Percentiles rank a stretch among this genome's conserved stretches.
phyloP scores from a whole-genome alignment of 1,140 invertebrate species.

The Neodiprion pinetum region DNA sequence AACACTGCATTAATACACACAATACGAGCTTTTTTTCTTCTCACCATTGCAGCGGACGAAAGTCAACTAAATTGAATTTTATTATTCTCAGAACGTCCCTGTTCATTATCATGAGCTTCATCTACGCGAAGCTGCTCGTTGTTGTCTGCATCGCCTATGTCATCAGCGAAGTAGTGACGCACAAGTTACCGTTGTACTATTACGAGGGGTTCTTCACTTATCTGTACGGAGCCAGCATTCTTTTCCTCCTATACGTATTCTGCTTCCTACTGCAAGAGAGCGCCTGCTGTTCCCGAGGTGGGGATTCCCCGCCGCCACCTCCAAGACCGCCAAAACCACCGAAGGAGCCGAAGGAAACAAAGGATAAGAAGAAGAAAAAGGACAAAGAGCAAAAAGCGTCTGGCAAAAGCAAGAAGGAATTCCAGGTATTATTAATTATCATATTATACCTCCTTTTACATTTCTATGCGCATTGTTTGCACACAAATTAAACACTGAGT shows the following conservation, averaged over 20 bases:
- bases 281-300: constrained; percentile 77
- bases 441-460: no score
- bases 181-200: constrained; percentile 87
- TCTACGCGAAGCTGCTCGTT: constrained; percentile 90
- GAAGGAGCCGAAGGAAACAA: constrained; percentile 75
- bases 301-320: constrained; percentile 71
- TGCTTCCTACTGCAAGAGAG: constrained; percentile 94
- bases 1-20: no score
- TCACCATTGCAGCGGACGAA: no score
- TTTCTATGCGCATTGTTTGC: no score
- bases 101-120: constrained; percentile 93
- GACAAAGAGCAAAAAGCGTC: constrained; percentile 60
- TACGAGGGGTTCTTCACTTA: constrained; percentile 98
- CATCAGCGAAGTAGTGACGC: constrained; percentile 91
- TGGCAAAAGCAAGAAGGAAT: constrained; percentile 67
- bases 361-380: constrained; percentile 58
- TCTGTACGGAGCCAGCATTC: constrained; percentile 92
- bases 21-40: no score
- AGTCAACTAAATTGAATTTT: no score
- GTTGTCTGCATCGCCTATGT: constrained; percentile 92
- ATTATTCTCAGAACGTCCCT: constrained; percentile 79
- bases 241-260: constrained; percentile 96
- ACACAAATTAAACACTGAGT: no score
- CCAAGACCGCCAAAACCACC: constrained; percentile 79
- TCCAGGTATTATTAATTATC: constrained; percentile 50